Evolutionary conservation across 2,113 vertebrate genomes (phyloP), one percentile per base, ranked within the genome.

Genomic region (Dinomys branickii): DNA sequence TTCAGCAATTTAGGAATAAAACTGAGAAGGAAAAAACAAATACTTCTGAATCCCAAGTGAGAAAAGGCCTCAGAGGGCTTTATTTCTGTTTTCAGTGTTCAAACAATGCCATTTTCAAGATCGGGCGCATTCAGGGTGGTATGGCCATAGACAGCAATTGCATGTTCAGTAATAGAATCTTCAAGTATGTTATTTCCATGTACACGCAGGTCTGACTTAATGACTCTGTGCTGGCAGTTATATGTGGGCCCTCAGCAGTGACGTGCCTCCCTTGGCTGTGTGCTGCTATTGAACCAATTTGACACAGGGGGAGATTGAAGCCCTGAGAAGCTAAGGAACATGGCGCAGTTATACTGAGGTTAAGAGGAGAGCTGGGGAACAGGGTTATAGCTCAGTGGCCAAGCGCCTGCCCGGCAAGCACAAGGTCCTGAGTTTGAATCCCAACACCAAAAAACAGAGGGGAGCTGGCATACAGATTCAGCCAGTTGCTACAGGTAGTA

Each of bases 21-120:
- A 16, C 30, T 47, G 41, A 85, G 85, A 38, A 7, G 67, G 35
- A 28, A 33, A 13, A 69, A 38, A 80, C 38, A 22, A 38, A 61
- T 14, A 85, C 22, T 67, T 69, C 75, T 19, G 0, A 26, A 22
- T 67, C 5, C 5, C 28, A 52, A 22, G 35, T 26, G 58, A 73
- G 50, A 52, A 58, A 61, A 47, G 41, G 8, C 54, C 3, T 26
- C 44, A 61, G 44, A 89, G 52, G 54, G 13, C 1, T 52, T 5
- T 24, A 3, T 22, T 61, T 92, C 73, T 63, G 81, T 44, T 90
- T 85, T 93, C 6, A 47, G 11, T 44, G 14, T 83, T 20, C 38
- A 96, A 85, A 69, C 65, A 54, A 24, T 41, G 16, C 8, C 28
- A 75, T 83, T 92, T n/a, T n/a, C n/a, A n/a, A n/a, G n/a, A n/a